Percentiles rank a stretch among this genome's conserved stretches.
Evolutionary conservation across 2,888 invertebrate species (phyloP).

Genomic region (Glaucopsyche alexis): DNA sequence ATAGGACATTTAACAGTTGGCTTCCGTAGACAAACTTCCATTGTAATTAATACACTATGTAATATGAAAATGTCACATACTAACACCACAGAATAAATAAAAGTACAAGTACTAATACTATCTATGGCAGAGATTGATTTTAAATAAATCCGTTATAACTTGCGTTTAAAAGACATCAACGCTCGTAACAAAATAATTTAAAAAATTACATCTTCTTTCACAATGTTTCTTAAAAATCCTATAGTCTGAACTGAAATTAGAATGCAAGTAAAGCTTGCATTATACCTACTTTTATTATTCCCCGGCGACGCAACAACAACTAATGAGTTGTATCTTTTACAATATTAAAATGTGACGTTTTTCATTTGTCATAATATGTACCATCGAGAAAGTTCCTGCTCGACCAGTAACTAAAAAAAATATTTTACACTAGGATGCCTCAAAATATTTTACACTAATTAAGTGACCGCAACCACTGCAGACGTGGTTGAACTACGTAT

Average conservation of each 20-base stretch:
- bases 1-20: slow-evolving; percentile 1
- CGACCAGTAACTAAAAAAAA: no score
- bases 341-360: slow-evolving; percentile 8
- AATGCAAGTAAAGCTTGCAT: neutral
- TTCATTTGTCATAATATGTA: neutral
- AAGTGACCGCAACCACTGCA: no score
- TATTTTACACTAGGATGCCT: no score
- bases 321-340: neutral
- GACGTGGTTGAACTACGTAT: no score
- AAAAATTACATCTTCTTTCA: neutral
- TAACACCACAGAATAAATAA: no score
- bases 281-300: neutral
- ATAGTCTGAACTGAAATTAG: neutral
- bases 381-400: no score
- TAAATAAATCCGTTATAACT: neutral
- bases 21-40: neutral
- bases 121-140: neutral
- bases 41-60: neutral
- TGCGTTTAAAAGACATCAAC: neutral
- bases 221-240: neutral
- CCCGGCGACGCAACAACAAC: neutral
- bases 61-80: neutral
- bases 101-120: neutral
- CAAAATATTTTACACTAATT: no score
- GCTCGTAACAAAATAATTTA: neutral